Conservation (phyloP, 2,797 vertebrate genomes). For the Podargus strigoides region DNA sequence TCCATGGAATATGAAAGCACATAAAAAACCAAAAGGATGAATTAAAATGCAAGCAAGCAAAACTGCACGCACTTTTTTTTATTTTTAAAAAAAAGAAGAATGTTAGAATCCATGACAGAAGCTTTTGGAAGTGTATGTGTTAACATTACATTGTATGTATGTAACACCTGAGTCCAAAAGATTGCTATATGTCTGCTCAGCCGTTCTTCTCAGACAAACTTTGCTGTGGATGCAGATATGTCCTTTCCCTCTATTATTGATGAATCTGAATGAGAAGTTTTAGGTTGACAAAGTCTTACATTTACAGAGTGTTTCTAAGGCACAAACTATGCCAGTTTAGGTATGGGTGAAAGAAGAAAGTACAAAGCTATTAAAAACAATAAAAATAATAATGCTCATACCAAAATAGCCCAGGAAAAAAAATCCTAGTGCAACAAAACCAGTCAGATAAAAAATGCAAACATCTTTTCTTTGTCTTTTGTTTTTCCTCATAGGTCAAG, state of each 20-base stretch:
- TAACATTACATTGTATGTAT: background rate
- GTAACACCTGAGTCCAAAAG: background rate
- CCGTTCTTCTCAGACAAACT: background rate
- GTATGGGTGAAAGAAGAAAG: background rate
- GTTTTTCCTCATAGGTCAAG: background rate
- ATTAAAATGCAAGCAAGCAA: background rate
- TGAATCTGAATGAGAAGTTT: background rate
- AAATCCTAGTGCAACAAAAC: background rate
- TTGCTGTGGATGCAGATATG: rapidly evolving
- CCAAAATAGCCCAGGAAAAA: background rate
- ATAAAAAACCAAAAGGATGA: background rate
- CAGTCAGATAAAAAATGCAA: background rate
- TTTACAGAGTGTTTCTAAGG: background rate
- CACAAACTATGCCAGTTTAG: background rate
- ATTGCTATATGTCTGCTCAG: background rate
- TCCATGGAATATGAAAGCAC: background rate
- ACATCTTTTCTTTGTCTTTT: background rate
- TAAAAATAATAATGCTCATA: background rate
- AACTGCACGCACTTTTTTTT: background rate
- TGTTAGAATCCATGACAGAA: background rate
- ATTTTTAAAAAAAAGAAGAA: background rate
- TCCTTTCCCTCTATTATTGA: background rate
- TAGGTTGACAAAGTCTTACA: background rate
- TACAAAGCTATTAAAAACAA: background rate
- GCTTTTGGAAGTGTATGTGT: background rate